Evolutionary conservation across 2,113 vertebrate genomes (phyloP).

Genomic region (Nycticorax nycticorax): DNA sequence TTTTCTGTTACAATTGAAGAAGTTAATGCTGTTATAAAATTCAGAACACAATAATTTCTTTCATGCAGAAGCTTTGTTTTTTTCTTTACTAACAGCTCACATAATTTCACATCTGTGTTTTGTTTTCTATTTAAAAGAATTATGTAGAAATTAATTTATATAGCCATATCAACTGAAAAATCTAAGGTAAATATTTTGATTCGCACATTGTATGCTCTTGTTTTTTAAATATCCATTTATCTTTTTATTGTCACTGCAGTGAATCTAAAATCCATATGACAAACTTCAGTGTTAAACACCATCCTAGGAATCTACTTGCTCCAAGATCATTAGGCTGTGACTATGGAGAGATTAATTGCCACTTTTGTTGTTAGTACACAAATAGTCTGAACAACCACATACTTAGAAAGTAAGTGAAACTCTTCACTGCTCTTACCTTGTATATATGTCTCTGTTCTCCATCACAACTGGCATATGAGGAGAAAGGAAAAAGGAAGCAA

Average conservation of each 20-base stretch:
- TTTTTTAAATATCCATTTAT: constrained; percentile 14
- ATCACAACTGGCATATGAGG: neutral
- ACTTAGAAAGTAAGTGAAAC: neutral
- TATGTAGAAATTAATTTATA: constrained; percentile 18
- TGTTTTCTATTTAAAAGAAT: constrained; percentile 21
- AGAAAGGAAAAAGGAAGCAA: neutral
- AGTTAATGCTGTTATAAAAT: neutral
- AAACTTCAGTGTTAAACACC: neutral
- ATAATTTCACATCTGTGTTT: neutral
- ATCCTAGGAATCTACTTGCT: neutral
- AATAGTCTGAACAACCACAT: neutral
- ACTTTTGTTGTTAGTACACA: neutral
- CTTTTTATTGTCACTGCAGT: neutral
- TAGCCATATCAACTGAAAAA: neutral
- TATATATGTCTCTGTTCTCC: neutral
- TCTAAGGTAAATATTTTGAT: constrained; percentile 11
- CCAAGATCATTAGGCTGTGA: neutral
- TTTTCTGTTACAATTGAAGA: neutral
- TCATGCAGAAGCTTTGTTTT: neutral
- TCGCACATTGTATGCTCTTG: neutral
- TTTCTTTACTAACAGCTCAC: neutral
- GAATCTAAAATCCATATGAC: neutral
- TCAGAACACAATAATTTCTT: neutral
- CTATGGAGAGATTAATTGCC: neutral
- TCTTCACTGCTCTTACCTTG: neutral